Base-by-base conservation (phyloP, 2,113 vertebrate genomes). In the Ptychochromis oligacanthus region DNA sequence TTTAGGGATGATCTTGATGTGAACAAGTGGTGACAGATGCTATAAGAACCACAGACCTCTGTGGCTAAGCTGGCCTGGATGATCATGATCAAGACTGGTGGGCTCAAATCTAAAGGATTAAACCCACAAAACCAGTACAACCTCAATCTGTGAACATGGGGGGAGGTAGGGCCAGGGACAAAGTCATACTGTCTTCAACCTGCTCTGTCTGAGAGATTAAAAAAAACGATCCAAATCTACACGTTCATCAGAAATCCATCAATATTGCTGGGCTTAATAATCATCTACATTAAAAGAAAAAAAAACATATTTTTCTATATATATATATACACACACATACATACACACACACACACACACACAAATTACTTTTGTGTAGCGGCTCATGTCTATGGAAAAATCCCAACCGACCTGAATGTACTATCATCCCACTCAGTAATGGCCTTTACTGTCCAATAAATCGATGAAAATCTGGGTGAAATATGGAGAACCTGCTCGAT, bases 61-160 rank as follows among this genome's bases (percentile, higher is more conserved):
- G 64, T 7, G 70, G 70, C 11, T 92, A 85, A 94, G 72, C 78
- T 46, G 62, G 10, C 14, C 56, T 3, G 40, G 28, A 59, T 77
- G 83, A 38, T 86, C 56, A 58, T 31, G 79, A 89, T 79, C 84
- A 6, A 13, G 65, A 56, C 49, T 57, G 24, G 54, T 59, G 70
- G 67, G 36, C 4, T 70, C 49, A 88, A 80, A 87, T 85, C 72
- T 90, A 4, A 6, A 72, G 78, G 92, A 94, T 93, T 93, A 93
- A 57, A 84, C 56, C 77, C 77, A 1, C 34, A 85, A 64, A 83
- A 84, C 56, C 85, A 80, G 70, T 6, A 26, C 49, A 64, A 46
- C 22, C 52, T 87, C 75, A 89, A 75, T 87, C 89, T 64, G 22
- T 17, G 59, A 82, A 34, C 54, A 11, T 49, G 55, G 72, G 24